Conservation (phyloP, 2,113 vertebrate species). For the Arvicanthis niloticus region DNA sequence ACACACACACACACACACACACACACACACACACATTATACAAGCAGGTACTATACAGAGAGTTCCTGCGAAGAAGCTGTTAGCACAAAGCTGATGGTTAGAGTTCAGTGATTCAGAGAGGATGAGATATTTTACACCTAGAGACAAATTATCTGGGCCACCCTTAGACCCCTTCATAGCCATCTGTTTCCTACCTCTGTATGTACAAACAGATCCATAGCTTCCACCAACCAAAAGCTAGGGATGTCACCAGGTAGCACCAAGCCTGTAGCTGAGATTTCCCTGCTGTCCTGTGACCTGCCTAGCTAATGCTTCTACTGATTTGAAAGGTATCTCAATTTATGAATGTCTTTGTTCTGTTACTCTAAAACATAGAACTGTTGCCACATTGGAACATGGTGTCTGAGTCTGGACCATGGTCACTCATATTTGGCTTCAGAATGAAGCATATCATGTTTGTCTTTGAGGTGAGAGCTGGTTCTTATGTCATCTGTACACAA, state of each 20-base stretch:
- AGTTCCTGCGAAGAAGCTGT: not conserved
- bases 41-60: not conserved
- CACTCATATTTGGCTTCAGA: not conserved
- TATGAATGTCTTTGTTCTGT: not conserved
- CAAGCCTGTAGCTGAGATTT: not conserved
- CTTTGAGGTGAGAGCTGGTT: not conserved
- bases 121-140: not conserved
- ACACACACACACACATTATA: not conserved
- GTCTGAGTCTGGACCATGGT: not conserved
- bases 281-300: not conserved
- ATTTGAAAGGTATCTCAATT: not conserved
- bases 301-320: not conserved
- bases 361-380: not conserved
- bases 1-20: no score
- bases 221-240: not conserved
- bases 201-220: not conserved
- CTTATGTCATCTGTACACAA: not conserved
- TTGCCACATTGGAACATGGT: not conserved
- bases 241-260: not conserved
- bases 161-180: not conserved
- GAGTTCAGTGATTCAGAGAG: not conserved
- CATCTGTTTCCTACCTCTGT: not conserved
- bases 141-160: not conserved
- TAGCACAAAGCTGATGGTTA: not conserved
- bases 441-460: not conserved